Evolutionary conservation across 2,888 invertebrate genomes (phyloP).

Genomic region (Criorhina ranunculi): DNA sequence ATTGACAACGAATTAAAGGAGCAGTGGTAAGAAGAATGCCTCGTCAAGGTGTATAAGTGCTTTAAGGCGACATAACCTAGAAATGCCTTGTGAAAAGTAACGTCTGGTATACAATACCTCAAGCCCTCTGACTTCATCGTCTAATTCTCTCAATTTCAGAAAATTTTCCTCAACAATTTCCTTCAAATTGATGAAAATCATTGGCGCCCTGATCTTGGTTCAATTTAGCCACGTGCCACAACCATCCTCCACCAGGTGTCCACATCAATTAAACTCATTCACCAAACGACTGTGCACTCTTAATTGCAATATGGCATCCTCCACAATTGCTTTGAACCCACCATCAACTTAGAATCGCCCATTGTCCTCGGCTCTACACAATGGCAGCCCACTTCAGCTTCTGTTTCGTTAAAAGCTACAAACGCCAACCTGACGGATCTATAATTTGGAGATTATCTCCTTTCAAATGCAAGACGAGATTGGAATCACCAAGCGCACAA

Average conservation of each 20-base stretch:
- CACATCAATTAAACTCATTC: background rate
- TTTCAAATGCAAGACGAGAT: constrained; percentile 57
- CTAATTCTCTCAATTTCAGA: too few relatives aligned
- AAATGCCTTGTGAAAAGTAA: too few relatives aligned
- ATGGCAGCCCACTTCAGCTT: constrained; percentile 45
- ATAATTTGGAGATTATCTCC: constrained; percentile 69
- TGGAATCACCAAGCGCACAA: constrained; percentile 55
- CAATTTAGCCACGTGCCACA: background rate
- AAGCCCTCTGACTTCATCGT: too few relatives aligned
- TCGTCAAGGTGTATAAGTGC: too few relatives aligned
- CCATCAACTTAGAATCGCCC: background rate
- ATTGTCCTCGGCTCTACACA: constrained; percentile 16
- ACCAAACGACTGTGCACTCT: background rate
- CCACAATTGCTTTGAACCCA: background rate
- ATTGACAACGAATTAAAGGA: too few relatives aligned
- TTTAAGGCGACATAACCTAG: too few relatives aligned
- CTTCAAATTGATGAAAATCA: too few relatives aligned
- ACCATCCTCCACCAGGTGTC: background rate
- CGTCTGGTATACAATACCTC: too few relatives aligned
- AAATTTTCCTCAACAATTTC: too few relatives aligned
- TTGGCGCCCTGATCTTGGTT: too few relatives aligned
- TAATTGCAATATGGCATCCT: constrained; percentile 7
- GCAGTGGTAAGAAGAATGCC: too few relatives aligned
- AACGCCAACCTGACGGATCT: constrained; percentile 61
- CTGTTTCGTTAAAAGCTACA: constrained; percentile 57